Conservation (phyloP, 2,888 invertebrate genomes). For the Smittia sp. region DNA sequence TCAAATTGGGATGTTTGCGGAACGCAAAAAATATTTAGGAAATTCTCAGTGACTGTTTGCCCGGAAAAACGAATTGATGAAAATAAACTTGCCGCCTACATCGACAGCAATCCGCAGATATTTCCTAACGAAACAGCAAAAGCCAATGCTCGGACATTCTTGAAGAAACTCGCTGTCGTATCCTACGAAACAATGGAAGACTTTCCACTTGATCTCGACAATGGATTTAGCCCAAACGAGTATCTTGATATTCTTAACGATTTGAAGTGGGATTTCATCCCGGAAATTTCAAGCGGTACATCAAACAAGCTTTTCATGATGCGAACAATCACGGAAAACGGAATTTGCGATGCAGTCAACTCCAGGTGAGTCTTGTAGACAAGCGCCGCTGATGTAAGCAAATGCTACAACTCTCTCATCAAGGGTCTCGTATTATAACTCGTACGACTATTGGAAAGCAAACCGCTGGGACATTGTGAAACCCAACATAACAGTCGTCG, state of each 20-base stretch:
- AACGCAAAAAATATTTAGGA: no score
- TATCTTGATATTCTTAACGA: constrained; percentile 60
- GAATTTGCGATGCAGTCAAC: constrained; percentile 67
- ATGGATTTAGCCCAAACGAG: constrained; percentile 57
- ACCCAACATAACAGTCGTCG: constrained; percentile 56
- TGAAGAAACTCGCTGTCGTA: constrained; percentile 58
- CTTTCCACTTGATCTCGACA: constrained; percentile 56
- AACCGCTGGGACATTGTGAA: constrained; percentile 58
- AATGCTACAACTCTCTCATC: no score
- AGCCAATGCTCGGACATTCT: constrained; percentile 57
- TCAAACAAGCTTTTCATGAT: constrained; percentile 57
- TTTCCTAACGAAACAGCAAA: constrained; percentile 55
- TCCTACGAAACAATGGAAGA: constrained; percentile 61
- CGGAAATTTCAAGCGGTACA: constrained; percentile 59
- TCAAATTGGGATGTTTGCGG: no score
- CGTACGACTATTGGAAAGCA: constrained; percentile 57
- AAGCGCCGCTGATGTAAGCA: constrained; percentile 44
- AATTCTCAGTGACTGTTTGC: constrained; percentile 59
- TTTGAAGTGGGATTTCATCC: constrained; percentile 57
- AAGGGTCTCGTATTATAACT: constrained; percentile 46
- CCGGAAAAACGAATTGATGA: constrained; percentile 59
- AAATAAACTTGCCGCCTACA: constrained; percentile 56
- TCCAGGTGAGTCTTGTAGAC: constrained; percentile 64
- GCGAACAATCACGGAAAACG: constrained; percentile 66
- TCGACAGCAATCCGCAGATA: constrained; percentile 49